Conservation (phyloP, 1,140 invertebrate species). For the Ostrea edulis region DNA sequence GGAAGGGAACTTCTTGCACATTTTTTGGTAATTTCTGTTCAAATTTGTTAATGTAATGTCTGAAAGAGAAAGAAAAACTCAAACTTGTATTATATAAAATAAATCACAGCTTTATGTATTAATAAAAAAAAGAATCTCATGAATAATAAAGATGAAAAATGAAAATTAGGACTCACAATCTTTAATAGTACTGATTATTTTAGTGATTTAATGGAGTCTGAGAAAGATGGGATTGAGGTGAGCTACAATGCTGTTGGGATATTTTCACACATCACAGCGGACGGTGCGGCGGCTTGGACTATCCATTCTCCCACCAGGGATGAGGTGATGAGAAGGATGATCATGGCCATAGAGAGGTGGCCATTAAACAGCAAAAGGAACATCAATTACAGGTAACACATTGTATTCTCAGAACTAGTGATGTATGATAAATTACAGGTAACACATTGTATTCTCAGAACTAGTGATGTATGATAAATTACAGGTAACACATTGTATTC, state of each 20-base stretch:
- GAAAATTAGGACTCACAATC: too few species aligned
- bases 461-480: slow-evolving; percentile 87
- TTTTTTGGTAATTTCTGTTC: slow-evolving; percentile 83
- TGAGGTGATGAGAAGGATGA: slow-evolving; percentile 87
- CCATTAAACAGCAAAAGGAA: slow-evolving; percentile 91
- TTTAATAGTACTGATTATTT: not conserved
- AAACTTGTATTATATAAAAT: not conserved
- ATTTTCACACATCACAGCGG: slow-evolving; percentile 95
- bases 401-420: not conserved
- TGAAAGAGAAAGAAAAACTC: not conserved
- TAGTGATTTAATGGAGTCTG: slow-evolving; percentile 89
- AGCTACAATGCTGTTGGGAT: slow-evolving; percentile 98
- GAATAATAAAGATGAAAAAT: too few species aligned
- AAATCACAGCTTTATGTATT: too few species aligned
- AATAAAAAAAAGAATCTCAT: too few species aligned
- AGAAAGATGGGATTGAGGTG: slow-evolving; percentile 96
- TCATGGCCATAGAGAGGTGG: slow-evolving; percentile 91
- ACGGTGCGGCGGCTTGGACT: slow-evolving; percentile 91
- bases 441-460: not conserved
- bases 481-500: slow-evolving; percentile 84
- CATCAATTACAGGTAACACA: slow-evolving; percentile 94
- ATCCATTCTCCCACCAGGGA: slow-evolving; percentile 85
- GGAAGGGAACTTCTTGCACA: slow-evolving; percentile 89
- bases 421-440: slow-evolving; percentile 93
- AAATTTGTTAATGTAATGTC: not conserved